Evolutionary conservation across 30 jellyfish, hydroid and myxozoan genomes (phyloP), one percentile per base, ranked within the genome.

Genomic region (Aurelia sp.): DNA sequence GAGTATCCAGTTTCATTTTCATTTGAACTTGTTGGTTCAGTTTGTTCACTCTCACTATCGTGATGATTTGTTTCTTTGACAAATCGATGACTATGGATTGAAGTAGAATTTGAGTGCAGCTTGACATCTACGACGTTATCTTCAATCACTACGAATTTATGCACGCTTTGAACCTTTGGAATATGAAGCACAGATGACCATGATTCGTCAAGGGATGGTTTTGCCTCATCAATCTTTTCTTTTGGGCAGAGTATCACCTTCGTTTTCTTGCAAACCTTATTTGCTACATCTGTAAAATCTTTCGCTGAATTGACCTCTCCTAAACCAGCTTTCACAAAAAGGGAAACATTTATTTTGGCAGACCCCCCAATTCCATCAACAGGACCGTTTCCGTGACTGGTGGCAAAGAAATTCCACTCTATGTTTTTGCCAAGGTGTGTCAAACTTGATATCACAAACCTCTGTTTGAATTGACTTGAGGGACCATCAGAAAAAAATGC

Each of bases 311-410:
- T 58, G 67, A 58, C 67, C 16, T 58, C 67, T 58, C 67, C 67
- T 58, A 58, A 58, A 58, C 67, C 67, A 58, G 67, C 67, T 58
- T 58, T 58, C 67, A 58, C 67, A 58, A 58, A 58, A 58, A 58
- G 67, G 12, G 67, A 58, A 15, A 58, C 67, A 58, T 10, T 58
- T 58, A 5, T 58, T 58, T 58, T 58, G 67, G 67, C 67, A 58
- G 67, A 58, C 67, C 67, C 67, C 67, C 67, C 67, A 58, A 58
- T 58, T 58, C 67, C 67, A 15, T 58, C 67, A 58, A 58, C 67
- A 20, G 67, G 67, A 58, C 67, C 67, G 0, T 58, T 58, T 11
- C 67, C 69, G 15, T 59, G 69, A 27, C 69, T 59, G 24, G 69
- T 59, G 33, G 69, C 69, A 59, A 59, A 59, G 69, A 59, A 59